Evolutionary conservation across 2,888 invertebrate species (phyloP), one percentile per base, ranked within the genome.

Genomic region (Hydrotaea cyrtoneurina): DNA sequence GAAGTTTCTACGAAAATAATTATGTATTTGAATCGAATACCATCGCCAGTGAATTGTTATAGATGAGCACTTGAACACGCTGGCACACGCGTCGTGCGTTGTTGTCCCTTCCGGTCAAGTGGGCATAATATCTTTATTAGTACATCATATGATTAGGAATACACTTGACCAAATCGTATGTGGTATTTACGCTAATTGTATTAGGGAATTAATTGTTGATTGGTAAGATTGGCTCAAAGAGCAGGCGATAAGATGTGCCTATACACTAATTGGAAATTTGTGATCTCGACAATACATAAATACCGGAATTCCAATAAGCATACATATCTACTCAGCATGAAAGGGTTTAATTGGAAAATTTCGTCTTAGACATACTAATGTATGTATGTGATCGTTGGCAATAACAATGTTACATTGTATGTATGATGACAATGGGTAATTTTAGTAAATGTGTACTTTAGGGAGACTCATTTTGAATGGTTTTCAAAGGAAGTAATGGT

Each of bases 41-140:
- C 26, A 26, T 53, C 55, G 36, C 71, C 43, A 71, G 23, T 50
- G 17, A 23, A 23, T n/a, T 19, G 26, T 26, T 21, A 19, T 7
- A 21, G 23, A 23, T 26, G 31, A 21, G 15, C 15, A 11, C 23
- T 13, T 31, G 8, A 5, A 13, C 10, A 71, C 50, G 46, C 26
- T 15, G 21, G n/a, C 23, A 43, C 15, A 50, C 71, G 43, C 31
- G 15, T 26, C 4, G 0, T 23, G 59, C 13, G 21, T 10, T 26
- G 4, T 15, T 15, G 15, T 19, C 43, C 21, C 10, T 62, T 31
- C 19, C 15, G 36, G 43, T 74, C 46, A 69, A 66, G 59, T 55
- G 26, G 39, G 79, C 83, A 80, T 80, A 80, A 83, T 76, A 80
- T 69, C 69, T 75, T 75, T 78, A 78, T 76, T 83, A 77, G 79